These are phyloP conservation scores for Rutpela maculata DNA, from an alignment of 2,888 invertebrate species.

Conservation along the genomic window DNA sequence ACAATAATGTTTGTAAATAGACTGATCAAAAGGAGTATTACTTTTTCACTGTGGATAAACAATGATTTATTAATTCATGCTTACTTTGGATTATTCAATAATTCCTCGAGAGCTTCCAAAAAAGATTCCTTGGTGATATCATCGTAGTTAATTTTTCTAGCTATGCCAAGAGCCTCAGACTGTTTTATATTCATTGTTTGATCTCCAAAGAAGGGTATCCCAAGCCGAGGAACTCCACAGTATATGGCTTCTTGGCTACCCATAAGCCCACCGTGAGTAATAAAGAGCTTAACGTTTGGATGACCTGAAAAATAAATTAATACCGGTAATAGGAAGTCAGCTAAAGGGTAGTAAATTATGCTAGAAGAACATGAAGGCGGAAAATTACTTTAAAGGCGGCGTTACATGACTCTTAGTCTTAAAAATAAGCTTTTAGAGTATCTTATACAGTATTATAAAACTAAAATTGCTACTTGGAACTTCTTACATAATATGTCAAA, in stretches of 20 bases:
- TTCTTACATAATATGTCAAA: slow-evolving; percentile 76
- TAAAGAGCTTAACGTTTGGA: slow-evolving; percentile 73
- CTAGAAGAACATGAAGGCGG: neutral
- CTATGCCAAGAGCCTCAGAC: slow-evolving; percentile 75
- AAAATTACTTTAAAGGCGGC: too few relatives aligned
- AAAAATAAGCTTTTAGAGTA: too few relatives aligned
- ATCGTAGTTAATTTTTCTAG: slow-evolving; percentile 68
- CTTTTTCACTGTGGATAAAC: too few relatives aligned
- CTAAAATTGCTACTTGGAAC: too few relatives aligned
- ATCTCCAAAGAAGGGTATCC: slow-evolving; percentile 70
- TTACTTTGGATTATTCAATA: slow-evolving; percentile 74
- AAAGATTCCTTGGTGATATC: slow-evolving; percentile 63
- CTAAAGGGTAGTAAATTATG: neutral
- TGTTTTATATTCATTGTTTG: slow-evolving; percentile 76
- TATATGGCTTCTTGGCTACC: slow-evolving; percentile 74
- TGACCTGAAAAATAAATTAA: slow-evolving; percentile 67
- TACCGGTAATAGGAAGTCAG: too few relatives aligned
- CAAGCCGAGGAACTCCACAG: slow-evolving; percentile 72
- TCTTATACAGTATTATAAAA: too few relatives aligned
- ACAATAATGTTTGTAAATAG: too few relatives aligned
- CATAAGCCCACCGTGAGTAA: slow-evolving; percentile 76
- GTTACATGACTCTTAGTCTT: too few relatives aligned
- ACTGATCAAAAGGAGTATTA: too few relatives aligned
- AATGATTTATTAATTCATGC: slow-evolving; percentile 42
- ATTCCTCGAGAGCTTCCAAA: slow-evolving; percentile 59